A percentile compares a stretch with the other conserved stretches of the same genome.
Conservation (phyloP, 2,797 vertebrate genomes). For the Phyllotis vaccarum region DNA sequence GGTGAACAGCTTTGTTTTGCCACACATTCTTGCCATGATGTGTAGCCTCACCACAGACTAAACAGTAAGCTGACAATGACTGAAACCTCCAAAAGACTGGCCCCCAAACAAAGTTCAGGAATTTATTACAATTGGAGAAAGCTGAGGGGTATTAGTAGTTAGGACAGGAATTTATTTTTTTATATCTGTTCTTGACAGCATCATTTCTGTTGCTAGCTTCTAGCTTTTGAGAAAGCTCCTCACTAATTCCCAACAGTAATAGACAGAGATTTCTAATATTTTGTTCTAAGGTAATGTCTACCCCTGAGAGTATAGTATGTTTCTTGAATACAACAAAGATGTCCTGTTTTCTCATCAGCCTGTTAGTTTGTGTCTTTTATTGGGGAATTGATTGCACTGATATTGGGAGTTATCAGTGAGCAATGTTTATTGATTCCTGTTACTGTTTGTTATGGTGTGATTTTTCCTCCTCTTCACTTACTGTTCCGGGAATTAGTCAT, state of each 20-base stretch:
- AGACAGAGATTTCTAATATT: too few relatives aligned
- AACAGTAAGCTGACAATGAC: background rate
- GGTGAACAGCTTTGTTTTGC: background rate
- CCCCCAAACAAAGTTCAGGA: background rate
- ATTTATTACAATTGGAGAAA: background rate
- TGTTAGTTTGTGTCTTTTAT: background rate
- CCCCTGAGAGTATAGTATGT: background rate
- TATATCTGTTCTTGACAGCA: background rate
- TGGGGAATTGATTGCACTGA: background rate
- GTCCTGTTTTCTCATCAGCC: background rate
- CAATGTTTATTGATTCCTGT: background rate
- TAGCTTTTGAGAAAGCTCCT: background rate
- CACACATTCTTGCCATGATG: too few relatives aligned
- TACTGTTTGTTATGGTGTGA: background rate
- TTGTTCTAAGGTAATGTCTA: background rate
- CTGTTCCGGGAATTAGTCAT: background rate
- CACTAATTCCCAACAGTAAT: background rate
- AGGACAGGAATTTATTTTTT: conserved; percentile 41
- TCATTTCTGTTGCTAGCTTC: background rate
- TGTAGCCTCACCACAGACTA: background rate
- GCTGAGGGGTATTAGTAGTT: background rate
- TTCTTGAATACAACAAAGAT: background rate
- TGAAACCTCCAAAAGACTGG: background rate
- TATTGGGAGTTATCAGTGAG: background rate
- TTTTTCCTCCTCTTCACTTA: background rate